These are phyloP conservation scores for Ischnus inquisitorius DNA, from an alignment of 2,888 invertebrate genomes.

Conservation along the genomic window DNA sequence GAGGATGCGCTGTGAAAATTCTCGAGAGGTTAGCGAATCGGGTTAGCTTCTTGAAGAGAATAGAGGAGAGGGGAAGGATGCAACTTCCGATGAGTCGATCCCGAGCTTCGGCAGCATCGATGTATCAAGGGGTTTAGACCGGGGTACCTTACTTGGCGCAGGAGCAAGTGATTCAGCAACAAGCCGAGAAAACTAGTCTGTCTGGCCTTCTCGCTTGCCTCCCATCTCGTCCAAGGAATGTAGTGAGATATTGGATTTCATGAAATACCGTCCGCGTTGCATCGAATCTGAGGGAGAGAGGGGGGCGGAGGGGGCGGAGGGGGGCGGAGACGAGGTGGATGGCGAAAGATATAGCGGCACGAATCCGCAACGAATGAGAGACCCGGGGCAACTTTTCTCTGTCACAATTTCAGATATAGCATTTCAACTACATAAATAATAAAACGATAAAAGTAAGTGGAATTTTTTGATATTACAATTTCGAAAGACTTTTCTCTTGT, in stretches of 20 bases:
- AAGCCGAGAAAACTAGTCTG: conserved; percentile 30
- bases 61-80: background rate
- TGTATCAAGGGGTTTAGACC: conserved; percentile 27
- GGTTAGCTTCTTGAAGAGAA: background rate
- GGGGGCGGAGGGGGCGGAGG: background rate
- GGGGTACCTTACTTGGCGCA: conserved; percentile 6
- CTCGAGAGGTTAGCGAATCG: conserved; percentile 20
- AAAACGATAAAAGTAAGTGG: background rate
- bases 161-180: conserved; percentile 3
- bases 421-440: conserved; percentile 1
- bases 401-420: conserved; percentile 4
- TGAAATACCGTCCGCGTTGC: conserved; percentile 40
- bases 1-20: background rate
- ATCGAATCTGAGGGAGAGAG: too few relatives aligned
- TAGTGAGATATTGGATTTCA: conserved; percentile 62
- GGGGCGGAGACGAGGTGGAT: background rate
- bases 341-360: background rate
- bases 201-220: conserved; percentile 48
- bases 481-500: background rate
- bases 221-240: conserved; percentile 47
- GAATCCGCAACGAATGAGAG: conserved; percentile 4
- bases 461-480: background rate
- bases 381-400: conserved; percentile 15
- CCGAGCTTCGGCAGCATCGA: conserved; percentile 45
- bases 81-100: conserved; percentile 24